Percentiles rank a stretch among this genome's conserved stretches.
These are phyloP conservation scores for Tiphia femorata DNA, from an alignment of 2,888 invertebrate genomes.

Conservation along the genomic window DNA sequence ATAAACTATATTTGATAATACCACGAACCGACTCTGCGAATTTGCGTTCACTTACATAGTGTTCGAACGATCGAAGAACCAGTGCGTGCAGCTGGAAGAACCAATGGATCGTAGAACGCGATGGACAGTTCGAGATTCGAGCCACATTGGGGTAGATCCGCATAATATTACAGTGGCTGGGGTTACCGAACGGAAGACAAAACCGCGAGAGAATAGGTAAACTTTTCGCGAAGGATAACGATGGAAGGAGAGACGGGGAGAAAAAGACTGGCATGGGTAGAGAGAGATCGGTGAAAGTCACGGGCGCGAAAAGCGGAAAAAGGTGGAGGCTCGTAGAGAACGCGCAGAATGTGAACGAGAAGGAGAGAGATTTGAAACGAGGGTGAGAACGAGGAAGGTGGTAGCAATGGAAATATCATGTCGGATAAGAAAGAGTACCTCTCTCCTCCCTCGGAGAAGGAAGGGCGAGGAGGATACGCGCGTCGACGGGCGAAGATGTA, in stretches of 20 bases:
- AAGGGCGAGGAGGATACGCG: constrained; percentile 13
- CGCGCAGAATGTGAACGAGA: not conserved
- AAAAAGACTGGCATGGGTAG: constrained; percentile 7
- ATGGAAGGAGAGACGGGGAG: constrained; percentile 4
- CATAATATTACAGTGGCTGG: too few species aligned
- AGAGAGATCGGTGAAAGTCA: constrained; percentile 5
- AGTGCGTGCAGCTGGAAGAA: too few species aligned
- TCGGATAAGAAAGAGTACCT: constrained; percentile 27
- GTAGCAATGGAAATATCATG: constrained; percentile 16
- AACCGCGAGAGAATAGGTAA: too few species aligned
- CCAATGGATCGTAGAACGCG: too few species aligned
- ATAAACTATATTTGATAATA: too few species aligned
- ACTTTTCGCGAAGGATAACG: constrained; percentile 12
- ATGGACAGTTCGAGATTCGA: too few species aligned
- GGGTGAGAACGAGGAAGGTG: not conserved
- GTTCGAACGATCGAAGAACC: too few species aligned
- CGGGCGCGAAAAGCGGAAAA: not conserved
- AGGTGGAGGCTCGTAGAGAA: not conserved
- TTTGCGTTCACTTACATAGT: too few species aligned
- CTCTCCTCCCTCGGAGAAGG: too few species aligned
- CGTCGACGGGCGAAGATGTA: constrained; percentile 34
- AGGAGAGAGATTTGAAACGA: not conserved
- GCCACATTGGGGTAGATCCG: too few species aligned
- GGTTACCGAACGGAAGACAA: too few species aligned
- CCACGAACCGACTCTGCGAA: too few species aligned